Conservation (phyloP, 1,140 invertebrate species). For the Pseudomyrmex dendroicus region DNA sequence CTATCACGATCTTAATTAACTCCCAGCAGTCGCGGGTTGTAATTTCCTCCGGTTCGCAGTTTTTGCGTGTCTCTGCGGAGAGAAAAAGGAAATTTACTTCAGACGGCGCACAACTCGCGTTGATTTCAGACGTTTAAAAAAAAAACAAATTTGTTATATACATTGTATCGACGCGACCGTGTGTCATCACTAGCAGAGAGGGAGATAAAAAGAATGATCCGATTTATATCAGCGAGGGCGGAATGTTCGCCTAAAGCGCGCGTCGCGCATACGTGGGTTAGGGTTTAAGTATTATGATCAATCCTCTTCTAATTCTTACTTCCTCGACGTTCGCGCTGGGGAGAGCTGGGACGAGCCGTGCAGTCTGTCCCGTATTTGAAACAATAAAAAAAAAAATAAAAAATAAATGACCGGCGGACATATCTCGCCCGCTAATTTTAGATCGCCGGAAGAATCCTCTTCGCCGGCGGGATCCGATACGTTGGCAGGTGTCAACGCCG, state of each 20-base stretch:
- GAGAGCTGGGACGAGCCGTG: constrained; percentile 30
- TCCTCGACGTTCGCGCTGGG: constrained; percentile 57
- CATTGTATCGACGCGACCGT: no score
- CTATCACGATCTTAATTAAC: constrained; percentile 42
- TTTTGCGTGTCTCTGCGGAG: background rate
- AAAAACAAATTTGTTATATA: background rate
- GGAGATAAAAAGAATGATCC: no score
- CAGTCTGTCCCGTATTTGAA: constrained; percentile 24
- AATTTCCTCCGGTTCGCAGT: constrained; percentile 16
- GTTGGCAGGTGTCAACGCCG: constrained; percentile 39
- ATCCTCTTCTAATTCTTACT: constrained; percentile 73
- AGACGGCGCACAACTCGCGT: background rate
- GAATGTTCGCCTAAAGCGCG: background rate
- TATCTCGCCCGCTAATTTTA: constrained; percentile 61
- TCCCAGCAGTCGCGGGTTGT: constrained; percentile 20
- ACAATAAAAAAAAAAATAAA: constrained; percentile 53
- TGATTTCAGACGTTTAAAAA: background rate
- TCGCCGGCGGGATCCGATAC: constrained; percentile 8
- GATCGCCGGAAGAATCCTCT: constrained; percentile 14
- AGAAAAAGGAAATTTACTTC: constrained; percentile 9
- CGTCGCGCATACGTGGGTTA: constrained; percentile 12
- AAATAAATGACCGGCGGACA: constrained; percentile 24
- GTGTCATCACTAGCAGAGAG: no score
- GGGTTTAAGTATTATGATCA: constrained; percentile 68
- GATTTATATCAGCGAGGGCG: background rate